Conservation (phyloP, 2,113 vertebrate species). For the Callipepla squamata region DNA sequence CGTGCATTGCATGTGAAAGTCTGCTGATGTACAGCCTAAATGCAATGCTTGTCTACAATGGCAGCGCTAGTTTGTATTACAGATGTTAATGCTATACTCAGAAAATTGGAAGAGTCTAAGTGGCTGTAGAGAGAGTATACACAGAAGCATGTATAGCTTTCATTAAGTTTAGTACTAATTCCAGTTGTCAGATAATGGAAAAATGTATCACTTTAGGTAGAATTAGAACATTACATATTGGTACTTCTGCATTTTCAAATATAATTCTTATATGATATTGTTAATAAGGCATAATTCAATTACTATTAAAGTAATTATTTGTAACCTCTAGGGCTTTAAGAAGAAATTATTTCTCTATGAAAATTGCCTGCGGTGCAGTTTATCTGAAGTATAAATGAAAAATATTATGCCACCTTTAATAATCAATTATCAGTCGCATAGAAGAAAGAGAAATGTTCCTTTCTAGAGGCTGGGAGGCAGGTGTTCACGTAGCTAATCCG, state of each 20-base stretch:
- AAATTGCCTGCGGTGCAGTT: background rate
- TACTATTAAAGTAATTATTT: slow-evolving; percentile 58
- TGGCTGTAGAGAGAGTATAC: background rate
- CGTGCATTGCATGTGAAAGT: background rate
- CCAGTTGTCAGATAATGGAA: slow-evolving; percentile 1
- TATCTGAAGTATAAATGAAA: slow-evolving; percentile 32
- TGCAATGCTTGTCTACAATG: background rate
- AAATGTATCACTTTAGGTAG: background rate
- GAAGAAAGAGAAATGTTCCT: background rate
- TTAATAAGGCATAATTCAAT: slow-evolving; percentile 43
- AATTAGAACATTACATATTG: background rate
- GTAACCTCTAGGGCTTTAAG: slow-evolving; percentile 15
- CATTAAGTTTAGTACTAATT: slow-evolving; percentile 7
- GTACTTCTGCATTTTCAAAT: background rate
- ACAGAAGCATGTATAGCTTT: background rate
- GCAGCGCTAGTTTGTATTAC: too few species aligned
- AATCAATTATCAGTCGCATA: background rate
- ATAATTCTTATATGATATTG: background rate
- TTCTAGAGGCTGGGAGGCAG: background rate
- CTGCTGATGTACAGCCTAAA: background rate
- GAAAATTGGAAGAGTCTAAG: background rate
- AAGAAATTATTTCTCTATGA: slow-evolving; percentile 22
- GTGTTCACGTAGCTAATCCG: background rate
- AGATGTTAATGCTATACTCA: background rate
- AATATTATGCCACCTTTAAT: background rate